These are phyloP conservation scores for Oreochromis niloticus DNA, from an alignment of 2,113 vertebrate species.

Conservation along the genomic window DNA sequence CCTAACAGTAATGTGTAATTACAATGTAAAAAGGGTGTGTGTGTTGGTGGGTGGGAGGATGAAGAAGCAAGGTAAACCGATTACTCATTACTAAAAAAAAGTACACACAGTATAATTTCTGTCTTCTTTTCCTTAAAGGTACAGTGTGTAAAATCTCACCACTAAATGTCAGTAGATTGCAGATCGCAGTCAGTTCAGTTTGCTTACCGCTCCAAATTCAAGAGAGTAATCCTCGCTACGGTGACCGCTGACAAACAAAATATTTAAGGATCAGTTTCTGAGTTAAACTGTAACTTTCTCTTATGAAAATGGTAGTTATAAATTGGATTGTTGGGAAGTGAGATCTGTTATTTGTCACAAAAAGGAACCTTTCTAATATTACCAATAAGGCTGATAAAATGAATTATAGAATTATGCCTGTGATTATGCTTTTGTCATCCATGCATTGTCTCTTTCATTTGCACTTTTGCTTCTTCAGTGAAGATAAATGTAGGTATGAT, in stretches of 20 bases:
- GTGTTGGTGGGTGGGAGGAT: not conserved
- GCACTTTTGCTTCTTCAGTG: not conserved
- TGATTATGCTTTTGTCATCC: not conserved
- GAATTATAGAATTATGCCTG: not conserved
- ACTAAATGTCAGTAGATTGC: not conserved
- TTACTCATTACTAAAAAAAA: not conserved
- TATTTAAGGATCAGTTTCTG: not conserved
- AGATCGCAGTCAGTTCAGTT: not conserved
- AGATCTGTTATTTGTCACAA: not conserved
- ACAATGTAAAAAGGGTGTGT: not conserved
- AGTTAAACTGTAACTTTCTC: not conserved
- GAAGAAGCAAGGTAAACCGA: not conserved
- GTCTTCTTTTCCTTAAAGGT: not conserved
- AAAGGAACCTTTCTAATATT: not conserved
- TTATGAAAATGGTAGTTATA: not conserved
- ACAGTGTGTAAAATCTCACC: not conserved
- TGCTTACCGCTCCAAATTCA: not conserved
- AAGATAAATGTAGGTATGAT: not conserved
- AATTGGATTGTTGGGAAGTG: not conserved
- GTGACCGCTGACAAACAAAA: not conserved
- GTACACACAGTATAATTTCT: not conserved
- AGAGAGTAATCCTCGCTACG: fast-evolving
- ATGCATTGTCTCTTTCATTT: not conserved
- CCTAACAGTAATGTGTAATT: not conserved
- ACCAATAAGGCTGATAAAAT: not conserved